Conservation (phyloP, 2,113 vertebrate genomes). For the Azemiops feae region DNA sequence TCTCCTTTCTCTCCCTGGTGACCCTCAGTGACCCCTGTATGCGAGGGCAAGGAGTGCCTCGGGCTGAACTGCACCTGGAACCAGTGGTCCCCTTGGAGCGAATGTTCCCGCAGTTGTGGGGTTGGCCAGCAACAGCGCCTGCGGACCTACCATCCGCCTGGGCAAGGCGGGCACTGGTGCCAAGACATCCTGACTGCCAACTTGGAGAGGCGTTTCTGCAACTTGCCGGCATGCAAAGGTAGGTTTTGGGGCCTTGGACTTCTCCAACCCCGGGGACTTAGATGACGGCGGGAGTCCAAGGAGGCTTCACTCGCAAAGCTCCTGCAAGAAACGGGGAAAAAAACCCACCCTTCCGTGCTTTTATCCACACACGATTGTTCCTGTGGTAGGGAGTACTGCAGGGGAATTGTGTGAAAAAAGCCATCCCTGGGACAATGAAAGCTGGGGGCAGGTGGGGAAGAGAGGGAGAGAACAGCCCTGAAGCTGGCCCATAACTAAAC, state of each 20-base stretch:
- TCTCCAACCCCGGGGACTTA: background rate
- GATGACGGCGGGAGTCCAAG: background rate
- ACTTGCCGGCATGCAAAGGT: slow-evolving; percentile 83
- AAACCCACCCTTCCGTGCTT: background rate
- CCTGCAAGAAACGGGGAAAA: background rate
- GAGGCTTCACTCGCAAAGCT: background rate
- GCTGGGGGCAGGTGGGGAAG: background rate
- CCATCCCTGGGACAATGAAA: background rate
- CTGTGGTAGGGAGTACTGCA: background rate
- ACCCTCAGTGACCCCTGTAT: slow-evolving; percentile 51
- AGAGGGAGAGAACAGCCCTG: background rate
- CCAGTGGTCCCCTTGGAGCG: slow-evolving; percentile 76
- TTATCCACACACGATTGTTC: background rate
- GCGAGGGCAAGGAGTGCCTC: slow-evolving; percentile 63
- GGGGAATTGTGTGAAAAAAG: background rate
- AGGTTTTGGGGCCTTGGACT: slow-evolving; percentile 1
- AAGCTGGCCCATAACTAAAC: background rate
- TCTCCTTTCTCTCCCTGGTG: background rate
- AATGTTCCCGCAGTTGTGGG: slow-evolving; percentile 83
- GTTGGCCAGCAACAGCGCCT: slow-evolving; percentile 84
- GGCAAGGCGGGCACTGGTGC: slow-evolving; percentile 79
- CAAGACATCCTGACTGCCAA: slow-evolving; percentile 77
- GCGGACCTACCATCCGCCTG: slow-evolving; percentile 77
- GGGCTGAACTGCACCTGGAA: slow-evolving; percentile 83
- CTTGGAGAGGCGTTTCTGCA: slow-evolving; percentile 80